Base-by-base conservation (phyloP, 64 coral and sea anemone genomes). In the Stichodactyla helianthus region DNA sequence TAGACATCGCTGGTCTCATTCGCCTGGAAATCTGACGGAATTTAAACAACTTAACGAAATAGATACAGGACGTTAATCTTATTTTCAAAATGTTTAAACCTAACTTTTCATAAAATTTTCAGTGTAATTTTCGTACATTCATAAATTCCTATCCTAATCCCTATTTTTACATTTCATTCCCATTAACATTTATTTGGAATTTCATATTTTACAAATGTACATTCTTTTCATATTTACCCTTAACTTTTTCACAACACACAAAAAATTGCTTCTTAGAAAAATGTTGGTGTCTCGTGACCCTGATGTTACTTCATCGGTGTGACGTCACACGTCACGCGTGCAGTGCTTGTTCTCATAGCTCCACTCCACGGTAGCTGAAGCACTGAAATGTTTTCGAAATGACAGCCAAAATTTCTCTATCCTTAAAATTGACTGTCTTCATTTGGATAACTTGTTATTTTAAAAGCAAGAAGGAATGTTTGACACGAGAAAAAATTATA, bases 371-470 rank as follows among this genome's bases (percentile, higher is more conserved):
- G 19, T 65, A 6, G 62, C 14, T 65, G 6, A 65, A 20, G 17
- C 68, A 11, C 23, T 31, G 25, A 26, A 74, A 74, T 74, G 68
- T 74, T 74, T 74, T 74, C 68, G 68, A 74, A 74, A 74, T 74
- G 68, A 74, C 68, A 74, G 11, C 63, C 23, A 74, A 19, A 74
- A 13, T 5, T 22, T 9, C 0, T 71, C 23, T 26, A 74, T 74
- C 25, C 68, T 26, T 23, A 31, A 19, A 31, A 11, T 65, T 62
- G 62, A 13, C 68, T 27, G 10, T 74, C 12, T 74, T 74, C 10
- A 74, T 74, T 65, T 31, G 68, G 68, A 31, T 74, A 15, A 74
- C 12, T 74, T 74, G 5, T 31, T 26, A 1, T 68, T 68, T 20
- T 68, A 68, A 22, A 22, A 74, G 25, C 10, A 74, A 31, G 68